Evolutionary conservation across 1,140 invertebrate genomes (phyloP), one percentile per base, ranked within the genome.

Genomic region (Tetranychus cinnabarinus): DNA sequence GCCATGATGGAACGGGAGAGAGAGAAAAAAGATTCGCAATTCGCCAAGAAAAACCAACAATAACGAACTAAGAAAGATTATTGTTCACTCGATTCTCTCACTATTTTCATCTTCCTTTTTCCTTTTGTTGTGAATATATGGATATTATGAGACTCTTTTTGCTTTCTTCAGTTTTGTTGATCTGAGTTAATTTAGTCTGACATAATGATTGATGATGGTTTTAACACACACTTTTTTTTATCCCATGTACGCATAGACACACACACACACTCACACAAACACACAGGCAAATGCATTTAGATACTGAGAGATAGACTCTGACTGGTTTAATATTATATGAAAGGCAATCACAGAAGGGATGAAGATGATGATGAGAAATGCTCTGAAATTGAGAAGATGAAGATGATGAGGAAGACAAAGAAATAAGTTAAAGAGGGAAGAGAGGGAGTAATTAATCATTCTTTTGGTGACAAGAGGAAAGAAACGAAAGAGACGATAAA

Each of bases 181-280:
- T 63, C 56, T 39, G 55, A 64, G 63, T 64, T 64, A 64, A 64
- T 64, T 64, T 64, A 64, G 56, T 47, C 56, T 31, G 63, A 64
- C 63, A 64, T 54, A 57, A 64, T 64, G 63, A 64, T 64, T 64
- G 63, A 64, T 64, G 60, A 64, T 46, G 31, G 56, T 55, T 62
- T 54, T 55, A 59, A 60, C 54, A 56, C 60, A 61, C 52, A 61
- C 60, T 56, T 56, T 56, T 56, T 61, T 56, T 31, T 42, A 35
- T 36, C 33, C 12, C 39, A 42, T 42, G 10, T 56, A 33, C 15
- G 56, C 12, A 42, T 3, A 57, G 62, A 6, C 6, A 52, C 5
- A 6, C 3, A 52, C 59, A 62, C 23, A 23, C 23, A n/a, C n/a
- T n/a, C 35, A 56, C 2, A 6, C n/a, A 23, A 36, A 8, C 6